Conservation (phyloP, 2,888 invertebrate genomes). For the Beris chalybata region DNA sequence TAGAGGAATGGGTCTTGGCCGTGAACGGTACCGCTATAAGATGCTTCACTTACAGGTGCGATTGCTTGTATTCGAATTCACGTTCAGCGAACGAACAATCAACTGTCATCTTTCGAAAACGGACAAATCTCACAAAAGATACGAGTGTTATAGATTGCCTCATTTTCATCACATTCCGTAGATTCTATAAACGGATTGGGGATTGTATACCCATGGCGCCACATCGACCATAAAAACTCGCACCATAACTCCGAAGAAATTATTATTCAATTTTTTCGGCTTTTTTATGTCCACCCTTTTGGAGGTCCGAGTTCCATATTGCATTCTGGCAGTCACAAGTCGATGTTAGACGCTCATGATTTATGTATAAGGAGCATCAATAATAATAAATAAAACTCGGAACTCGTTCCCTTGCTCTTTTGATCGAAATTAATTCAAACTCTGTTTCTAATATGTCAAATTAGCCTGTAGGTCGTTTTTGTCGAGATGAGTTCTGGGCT, state of each 20-base stretch:
- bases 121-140: background rate
- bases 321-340: too few species aligned
- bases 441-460: conserved; percentile 22
- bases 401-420: background rate
- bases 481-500: background rate
- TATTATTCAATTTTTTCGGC: too few species aligned
- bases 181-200: background rate
- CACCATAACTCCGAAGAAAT: too few species aligned
- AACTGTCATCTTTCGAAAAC: conserved; percentile 6
- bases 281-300: too few species aligned
- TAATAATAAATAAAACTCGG: too few species aligned
- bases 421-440: conserved; percentile 13
- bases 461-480: conserved; percentile 18
- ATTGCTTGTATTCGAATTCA: background rate
- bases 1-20: too few species aligned
- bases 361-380: background rate
- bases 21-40: too few species aligned
- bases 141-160: conserved; percentile 11
- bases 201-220: conserved; percentile 7
- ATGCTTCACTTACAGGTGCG: background rate
- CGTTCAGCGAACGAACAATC: conserved; percentile 9
- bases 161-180: conserved; percentile 10
- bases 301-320: too few species aligned
- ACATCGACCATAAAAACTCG: conserved; percentile 1
- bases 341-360: background rate